Percentiles rank a stretch among this genome's conserved stretches.
These are phyloP conservation scores for Xenentodon cancila DNA, from an alignment of 2,797 vertebrate genomes.

Conservation along the genomic window DNA sequence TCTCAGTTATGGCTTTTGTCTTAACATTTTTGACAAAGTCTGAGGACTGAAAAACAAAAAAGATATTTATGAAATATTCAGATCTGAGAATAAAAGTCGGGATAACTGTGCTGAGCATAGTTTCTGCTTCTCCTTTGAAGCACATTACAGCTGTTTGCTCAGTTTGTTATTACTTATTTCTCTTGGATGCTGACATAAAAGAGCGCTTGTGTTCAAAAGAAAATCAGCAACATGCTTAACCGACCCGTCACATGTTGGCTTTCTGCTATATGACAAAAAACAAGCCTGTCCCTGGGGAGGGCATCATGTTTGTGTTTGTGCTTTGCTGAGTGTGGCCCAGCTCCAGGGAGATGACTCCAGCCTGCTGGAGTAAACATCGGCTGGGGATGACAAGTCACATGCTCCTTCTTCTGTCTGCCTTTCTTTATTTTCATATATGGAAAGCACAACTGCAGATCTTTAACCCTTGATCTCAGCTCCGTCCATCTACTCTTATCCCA, in stretches of 20 bases:
- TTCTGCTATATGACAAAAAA: constrained; percentile 40
- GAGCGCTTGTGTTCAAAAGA: constrained; percentile 14
- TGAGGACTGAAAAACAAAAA: too few species aligned
- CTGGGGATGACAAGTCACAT: constrained; percentile 55
- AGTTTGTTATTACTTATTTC: constrained; percentile 4
- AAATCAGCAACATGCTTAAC: constrained; percentile 38
- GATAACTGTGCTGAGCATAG: neutral
- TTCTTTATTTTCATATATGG: constrained; percentile 22
- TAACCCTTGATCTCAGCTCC: constrained; percentile 35
- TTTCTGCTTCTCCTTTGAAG: neutral
- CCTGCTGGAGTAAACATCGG: constrained; percentile 61
- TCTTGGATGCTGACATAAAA: constrained; percentile 11
- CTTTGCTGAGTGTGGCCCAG: constrained; percentile 25
- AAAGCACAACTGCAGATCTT: constrained; percentile 23
- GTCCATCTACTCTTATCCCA: constrained; percentile 49
- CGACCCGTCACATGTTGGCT: constrained; percentile 55
- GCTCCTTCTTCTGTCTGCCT: constrained; percentile 23
- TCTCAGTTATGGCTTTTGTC: constrained; percentile 1
- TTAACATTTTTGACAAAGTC: constrained; percentile 5
- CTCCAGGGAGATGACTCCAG: constrained; percentile 64
- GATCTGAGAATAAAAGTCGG: neutral
- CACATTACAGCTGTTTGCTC: neutral
- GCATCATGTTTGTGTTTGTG: constrained; percentile 12
- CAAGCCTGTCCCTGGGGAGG: constrained; percentile 26
- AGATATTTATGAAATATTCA: too few species aligned